Percentiles rank a stretch among this genome's conserved stretches.
Conservation (phyloP, 2,113 vertebrate genomes). For the Gymnogyps californianus region DNA sequence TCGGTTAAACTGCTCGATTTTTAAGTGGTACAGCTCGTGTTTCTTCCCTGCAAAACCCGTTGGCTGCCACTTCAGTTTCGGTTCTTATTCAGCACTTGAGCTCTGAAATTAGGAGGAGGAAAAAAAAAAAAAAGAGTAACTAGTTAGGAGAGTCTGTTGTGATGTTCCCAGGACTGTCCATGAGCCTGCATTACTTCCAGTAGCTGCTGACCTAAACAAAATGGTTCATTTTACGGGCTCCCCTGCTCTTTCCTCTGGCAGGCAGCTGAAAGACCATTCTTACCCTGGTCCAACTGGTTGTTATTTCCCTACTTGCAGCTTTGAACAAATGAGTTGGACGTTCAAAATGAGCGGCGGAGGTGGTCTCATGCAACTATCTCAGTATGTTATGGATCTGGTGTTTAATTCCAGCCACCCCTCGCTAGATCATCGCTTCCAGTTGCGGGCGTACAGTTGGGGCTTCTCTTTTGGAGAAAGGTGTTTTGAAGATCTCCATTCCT, state of each 20-base stretch:
- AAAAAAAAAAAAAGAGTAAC: neutral
- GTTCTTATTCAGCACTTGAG: neutral
- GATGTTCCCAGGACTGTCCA: neutral
- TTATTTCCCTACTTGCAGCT: neutral
- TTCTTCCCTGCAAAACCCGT: neutral
- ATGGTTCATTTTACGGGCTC: neutral
- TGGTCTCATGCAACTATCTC: neutral
- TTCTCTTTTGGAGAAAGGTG: neutral
- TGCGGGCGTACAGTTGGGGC: rapidly evolving
- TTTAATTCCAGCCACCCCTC: neutral
- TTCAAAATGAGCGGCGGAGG: rapidly evolving
- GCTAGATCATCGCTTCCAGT: rapidly evolving
- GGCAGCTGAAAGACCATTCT: neutral
- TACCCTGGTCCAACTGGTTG: neutral
- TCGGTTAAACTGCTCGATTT: neutral
- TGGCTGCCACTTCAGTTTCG: neutral
- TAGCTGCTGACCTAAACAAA: neutral
- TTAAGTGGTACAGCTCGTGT: neutral
- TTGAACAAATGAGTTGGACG: neutral
- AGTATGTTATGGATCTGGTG: rapidly evolving
- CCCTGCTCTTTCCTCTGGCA: neutral
- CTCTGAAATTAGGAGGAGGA: neutral
- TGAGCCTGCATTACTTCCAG: neutral
- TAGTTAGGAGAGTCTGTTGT: neutral
- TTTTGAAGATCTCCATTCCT: neutral